phyloP scores from a whole-genome alignment of 2,113 vertebrate genomes.

The Lamprologus lemairii region DNA sequence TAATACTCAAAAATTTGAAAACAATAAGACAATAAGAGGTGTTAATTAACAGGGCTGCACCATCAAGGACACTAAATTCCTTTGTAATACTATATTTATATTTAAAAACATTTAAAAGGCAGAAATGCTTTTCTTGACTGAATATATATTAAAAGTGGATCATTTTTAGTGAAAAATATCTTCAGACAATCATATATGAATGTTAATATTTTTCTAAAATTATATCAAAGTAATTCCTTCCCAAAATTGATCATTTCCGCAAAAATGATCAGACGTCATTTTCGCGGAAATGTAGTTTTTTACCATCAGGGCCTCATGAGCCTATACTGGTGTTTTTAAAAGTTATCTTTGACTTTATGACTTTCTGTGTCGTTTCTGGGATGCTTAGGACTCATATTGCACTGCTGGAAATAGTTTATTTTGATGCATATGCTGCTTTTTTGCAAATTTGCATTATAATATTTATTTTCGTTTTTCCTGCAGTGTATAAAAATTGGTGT shows the following conservation, averaged over 20 bases:
- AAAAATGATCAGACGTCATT: no score
- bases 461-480: no score
- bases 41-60: background rate
- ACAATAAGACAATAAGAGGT: background rate
- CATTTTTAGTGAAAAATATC: background rate
- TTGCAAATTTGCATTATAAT: no score
- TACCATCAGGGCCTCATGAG: accelerated
- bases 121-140: background rate
- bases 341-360: no score
- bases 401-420: no score
- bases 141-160: accelerated
- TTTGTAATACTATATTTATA: background rate
- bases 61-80: background rate
- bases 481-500: no score
- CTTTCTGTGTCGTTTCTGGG: no score
- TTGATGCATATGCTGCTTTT: no score
- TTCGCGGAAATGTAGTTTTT: no score
- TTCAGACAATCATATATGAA: background rate
- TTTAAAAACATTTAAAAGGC: background rate
- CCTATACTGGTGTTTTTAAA: no score
- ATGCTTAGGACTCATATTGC: no score
- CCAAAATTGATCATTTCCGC: background rate
- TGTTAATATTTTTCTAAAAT: background rate
- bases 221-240: background rate
- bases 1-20: background rate